These are phyloP conservation scores for Seriola dumerili DNA, from an alignment of 2,113 vertebrate genomes.

Conservation along the genomic window DNA sequence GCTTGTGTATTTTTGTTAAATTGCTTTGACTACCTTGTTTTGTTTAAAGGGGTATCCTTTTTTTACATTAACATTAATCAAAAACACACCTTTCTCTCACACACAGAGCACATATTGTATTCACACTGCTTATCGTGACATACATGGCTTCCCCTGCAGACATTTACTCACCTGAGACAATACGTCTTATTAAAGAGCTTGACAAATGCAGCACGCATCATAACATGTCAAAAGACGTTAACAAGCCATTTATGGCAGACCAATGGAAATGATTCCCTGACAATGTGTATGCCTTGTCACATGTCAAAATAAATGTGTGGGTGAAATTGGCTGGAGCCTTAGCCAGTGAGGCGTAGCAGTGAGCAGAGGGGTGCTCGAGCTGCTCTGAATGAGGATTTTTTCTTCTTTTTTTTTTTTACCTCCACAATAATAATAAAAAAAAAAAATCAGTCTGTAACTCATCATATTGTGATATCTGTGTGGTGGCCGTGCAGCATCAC, in stretches of 20 bases:
- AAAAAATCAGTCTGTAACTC: slow-evolving; percentile 45
- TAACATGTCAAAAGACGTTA: slow-evolving; percentile 49
- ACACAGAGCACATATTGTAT: neutral
- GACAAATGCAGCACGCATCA: slow-evolving; percentile 37
- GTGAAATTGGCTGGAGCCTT: slow-evolving; percentile 74
- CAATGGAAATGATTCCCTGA: slow-evolving; percentile 61
- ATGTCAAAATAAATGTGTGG: slow-evolving; percentile 78
- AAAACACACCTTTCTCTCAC: neutral
- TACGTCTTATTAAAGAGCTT: slow-evolving; percentile 22
- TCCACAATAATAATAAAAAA: slow-evolving; percentile 28
- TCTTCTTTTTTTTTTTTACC: slow-evolving; percentile 4
- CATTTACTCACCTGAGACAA: slow-evolving; percentile 27
- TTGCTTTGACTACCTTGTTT: neutral
- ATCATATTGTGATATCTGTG: slow-evolving; percentile 30
- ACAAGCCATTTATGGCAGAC: slow-evolving; percentile 60
- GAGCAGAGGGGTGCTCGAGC: slow-evolving; percentile 41
- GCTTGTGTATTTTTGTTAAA: neutral
- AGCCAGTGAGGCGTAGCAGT: slow-evolving; percentile 71
- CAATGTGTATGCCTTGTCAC: slow-evolving; percentile 69
- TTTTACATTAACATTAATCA: neutral
- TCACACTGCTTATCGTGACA: neutral
- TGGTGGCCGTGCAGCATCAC: slow-evolving; percentile 19
- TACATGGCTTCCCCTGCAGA: neutral
- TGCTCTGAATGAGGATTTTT: slow-evolving; percentile 55
- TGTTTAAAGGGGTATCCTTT: neutral